Conservation (phyloP, 2,113 vertebrate species). For the Phaetusa simplex region DNA sequence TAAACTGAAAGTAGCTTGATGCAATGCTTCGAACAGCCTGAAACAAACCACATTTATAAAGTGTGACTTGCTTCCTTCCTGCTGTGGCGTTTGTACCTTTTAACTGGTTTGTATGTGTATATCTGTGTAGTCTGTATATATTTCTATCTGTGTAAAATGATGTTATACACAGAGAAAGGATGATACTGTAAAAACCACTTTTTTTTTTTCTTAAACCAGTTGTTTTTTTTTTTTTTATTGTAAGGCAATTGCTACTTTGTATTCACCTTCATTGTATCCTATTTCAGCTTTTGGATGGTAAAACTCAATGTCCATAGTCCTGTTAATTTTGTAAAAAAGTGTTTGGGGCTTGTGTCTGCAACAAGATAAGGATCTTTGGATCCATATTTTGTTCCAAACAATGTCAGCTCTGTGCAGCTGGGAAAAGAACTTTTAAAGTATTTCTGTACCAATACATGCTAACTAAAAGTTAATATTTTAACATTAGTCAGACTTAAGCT, state of each 20-base stretch:
- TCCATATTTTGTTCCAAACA: neutral
- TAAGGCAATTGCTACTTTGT: neutral
- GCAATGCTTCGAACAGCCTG: neutral
- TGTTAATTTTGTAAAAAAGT: neutral
- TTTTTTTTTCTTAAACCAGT: neutral
- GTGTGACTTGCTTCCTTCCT: neutral
- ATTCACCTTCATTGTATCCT: neutral
- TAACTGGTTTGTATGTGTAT: fast-evolving
- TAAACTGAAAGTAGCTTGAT: neutral
- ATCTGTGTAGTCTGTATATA: too few relatives aligned
- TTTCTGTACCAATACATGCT: fast-evolving
- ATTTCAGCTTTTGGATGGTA: neutral
- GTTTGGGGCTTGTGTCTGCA: neutral
- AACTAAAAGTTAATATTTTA: neutral
- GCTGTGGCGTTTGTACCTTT: neutral
- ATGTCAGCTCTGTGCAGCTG: neutral
- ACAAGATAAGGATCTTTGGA: neutral
- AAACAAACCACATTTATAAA: neutral
- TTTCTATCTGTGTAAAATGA: too few relatives aligned
- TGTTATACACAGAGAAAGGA: neutral
- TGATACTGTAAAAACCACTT: neutral
- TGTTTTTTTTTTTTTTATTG: neutral
- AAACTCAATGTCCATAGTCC: neutral
- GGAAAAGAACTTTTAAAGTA: neutral
- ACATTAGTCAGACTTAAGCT: neutral